Evolutionary conservation across 2,888 invertebrate genomes (phyloP), one percentile per base, ranked within the genome.

Genomic region (Yponomeuta plumbellus): DNA sequence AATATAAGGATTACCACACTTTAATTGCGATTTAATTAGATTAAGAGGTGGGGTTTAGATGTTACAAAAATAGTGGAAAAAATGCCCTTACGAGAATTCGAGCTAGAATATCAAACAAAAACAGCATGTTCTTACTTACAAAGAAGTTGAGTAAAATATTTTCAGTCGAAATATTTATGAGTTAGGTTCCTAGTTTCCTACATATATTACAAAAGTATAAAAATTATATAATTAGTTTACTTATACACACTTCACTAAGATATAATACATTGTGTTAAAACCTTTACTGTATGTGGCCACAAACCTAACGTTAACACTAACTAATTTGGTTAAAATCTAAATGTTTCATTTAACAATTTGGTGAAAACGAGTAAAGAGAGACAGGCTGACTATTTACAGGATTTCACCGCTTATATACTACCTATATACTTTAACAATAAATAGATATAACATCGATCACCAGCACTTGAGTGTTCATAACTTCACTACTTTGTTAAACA

Each of bases 301-400:
- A 73, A 70, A 75, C 76, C 73, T 73, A 75, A 77, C 76, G 71
- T 57, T 67, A 65, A 26, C 62, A 58, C 70, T 71, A 69, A 66
- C 67, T 57, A 64, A 70, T 67, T 65, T 65, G 11, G 57, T 65
- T 65, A 57, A 65, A 52, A 57, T 23, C 65, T 65, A 65, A 22
- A 52, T 52, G 44, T 17, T 62, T 62, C 65, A 22, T 65, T 23
- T 26, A 23, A 56, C 20, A 62, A 13, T 52, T 62, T 66, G 86
- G 87, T 88, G 88, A 84, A 89, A 88, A 77, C 82, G 77, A 87
- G 86, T 88, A 88, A 89, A 87, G 87, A 88, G 85, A 26, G 44
- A 21, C 13, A 68, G 68, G 64, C 68, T 66, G 69, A 69, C 86
- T 81, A 84, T 91, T 90, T 90, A 90, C 90, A 90, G 83, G 85